A percentile compares a stretch with the other conserved stretches of the same genome.
These are phyloP conservation scores for Atlantisia rogersi DNA, from an alignment of 2,113 vertebrate genomes.

Conservation along the genomic window DNA sequence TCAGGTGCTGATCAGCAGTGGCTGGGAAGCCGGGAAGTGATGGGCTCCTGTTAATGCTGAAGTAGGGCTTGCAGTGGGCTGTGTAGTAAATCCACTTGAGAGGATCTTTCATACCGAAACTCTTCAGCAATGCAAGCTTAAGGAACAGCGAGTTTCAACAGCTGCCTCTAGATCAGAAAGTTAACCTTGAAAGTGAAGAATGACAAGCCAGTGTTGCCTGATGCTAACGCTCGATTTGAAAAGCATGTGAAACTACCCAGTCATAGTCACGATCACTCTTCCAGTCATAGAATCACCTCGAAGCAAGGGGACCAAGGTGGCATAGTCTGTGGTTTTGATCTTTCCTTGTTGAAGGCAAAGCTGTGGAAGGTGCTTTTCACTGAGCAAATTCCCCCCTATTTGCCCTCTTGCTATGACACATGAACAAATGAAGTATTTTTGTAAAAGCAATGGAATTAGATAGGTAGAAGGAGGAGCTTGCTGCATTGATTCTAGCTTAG, in stretches of 20 bases:
- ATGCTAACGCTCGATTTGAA: not conserved
- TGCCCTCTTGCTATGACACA: not conserved
- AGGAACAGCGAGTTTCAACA: not conserved
- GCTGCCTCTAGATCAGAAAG: not conserved
- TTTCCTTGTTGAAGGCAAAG: not conserved
- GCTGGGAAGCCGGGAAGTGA: not conserved
- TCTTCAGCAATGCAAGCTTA: not conserved
- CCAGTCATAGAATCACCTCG: not conserved
- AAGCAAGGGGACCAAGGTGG: not conserved
- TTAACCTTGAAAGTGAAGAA: not conserved
- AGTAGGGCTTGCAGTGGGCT: not conserved
- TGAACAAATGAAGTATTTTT: not conserved
- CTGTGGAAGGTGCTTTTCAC: not conserved
- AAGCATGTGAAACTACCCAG: not conserved
- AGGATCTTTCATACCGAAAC: not conserved
- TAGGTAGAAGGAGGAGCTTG: not conserved
- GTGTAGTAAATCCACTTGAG: not conserved
- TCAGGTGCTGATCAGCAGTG: not conserved
- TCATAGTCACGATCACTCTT: fast-evolving
- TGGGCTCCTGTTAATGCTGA: not conserved
- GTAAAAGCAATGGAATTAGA: not conserved
- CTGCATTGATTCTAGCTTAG: not conserved
- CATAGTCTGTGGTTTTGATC: not conserved
- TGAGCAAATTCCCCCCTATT: not conserved
- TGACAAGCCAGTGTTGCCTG: not conserved